Percentiles rank a stretch among this genome's conserved stretches.
Conservation (phyloP, 2,888 invertebrate genomes). For the Stenurella melanura region DNA sequence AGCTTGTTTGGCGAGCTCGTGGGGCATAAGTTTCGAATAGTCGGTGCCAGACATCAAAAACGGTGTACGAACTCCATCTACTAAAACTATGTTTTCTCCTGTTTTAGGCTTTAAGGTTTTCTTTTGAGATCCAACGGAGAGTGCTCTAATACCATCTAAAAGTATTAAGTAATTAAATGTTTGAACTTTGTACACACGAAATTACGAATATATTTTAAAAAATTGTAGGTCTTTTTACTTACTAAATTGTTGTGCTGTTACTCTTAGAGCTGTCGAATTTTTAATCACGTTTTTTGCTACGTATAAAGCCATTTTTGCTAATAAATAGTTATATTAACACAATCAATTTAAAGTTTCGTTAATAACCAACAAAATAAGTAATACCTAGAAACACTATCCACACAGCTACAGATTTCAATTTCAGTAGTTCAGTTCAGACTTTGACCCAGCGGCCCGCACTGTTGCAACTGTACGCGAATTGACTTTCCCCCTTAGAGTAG, state of each 20-base stretch:
- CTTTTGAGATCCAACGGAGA: conserved; percentile 76
- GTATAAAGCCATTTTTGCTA: conserved; percentile 63
- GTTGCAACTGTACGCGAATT: no score
- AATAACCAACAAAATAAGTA: background rate
- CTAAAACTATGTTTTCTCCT: conserved; percentile 92
- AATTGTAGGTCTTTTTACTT: conserved; percentile 48
- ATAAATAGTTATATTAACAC: background rate
- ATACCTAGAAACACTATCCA: background rate
- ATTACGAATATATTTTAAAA: conserved; percentile 36
- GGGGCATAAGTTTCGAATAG: conserved; percentile 96
- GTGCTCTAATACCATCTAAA: conserved; percentile 74
- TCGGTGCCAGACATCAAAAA: conserved; percentile 95
- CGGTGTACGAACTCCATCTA: conserved; percentile 98
- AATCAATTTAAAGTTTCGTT: background rate
- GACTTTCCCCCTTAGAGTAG: no score
- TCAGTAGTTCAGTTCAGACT: background rate
- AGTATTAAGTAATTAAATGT: conserved; percentile 39
- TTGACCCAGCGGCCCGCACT: background rate
- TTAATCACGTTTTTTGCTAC: conserved; percentile 64
- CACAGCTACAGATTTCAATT: background rate
- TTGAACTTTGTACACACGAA: conserved; percentile 48
- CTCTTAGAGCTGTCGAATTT: conserved; percentile 47
- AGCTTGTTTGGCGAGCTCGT: conserved; percentile 94
- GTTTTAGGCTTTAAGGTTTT: conserved; percentile 78
- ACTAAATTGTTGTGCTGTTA: conserved; percentile 63